Conservation (phyloP, 2,888 invertebrate species). For the Trichogramma evanescens region DNA sequence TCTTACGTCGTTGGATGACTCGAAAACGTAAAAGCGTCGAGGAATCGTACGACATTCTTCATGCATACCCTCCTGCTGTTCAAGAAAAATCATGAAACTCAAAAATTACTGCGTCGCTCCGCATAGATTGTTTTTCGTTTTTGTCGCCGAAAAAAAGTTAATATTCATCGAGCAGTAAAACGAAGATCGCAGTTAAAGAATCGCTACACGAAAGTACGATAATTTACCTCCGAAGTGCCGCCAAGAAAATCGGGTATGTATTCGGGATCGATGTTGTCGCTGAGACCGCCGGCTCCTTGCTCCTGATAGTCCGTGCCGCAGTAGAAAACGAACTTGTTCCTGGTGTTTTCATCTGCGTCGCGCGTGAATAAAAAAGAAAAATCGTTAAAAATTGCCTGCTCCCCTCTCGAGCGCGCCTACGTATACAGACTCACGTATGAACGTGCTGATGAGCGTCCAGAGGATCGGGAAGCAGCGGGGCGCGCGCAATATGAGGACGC, state of each 20-base stretch:
- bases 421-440: conserved; percentile 61
- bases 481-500: conserved; percentile 83
- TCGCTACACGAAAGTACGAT: conserved; percentile 14
- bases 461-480: conserved; percentile 91
- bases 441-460: conserved; percentile 91
- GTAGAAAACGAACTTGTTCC: conserved; percentile 86
- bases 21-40: conserved; percentile 45
- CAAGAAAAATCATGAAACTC: conserved; percentile 25
- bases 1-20: conserved; percentile 41
- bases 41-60: conserved; percentile 42
- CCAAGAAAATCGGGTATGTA: conserved; percentile 88
- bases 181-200: too few relatives aligned
- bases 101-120: neutral
- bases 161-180: too few relatives aligned
- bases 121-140: neutral
- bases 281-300: conserved; percentile 70
- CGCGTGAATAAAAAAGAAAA: conserved; percentile 18
- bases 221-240: conserved; percentile 72
- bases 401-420: neutral
- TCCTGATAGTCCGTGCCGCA: conserved; percentile 76
- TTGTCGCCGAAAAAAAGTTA: neutral
- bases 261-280: conserved; percentile 77
- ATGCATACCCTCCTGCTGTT: conserved; percentile 39
- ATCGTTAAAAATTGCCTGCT: neutral
- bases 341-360: conserved; percentile 75